Conservation (phyloP, 2,797 vertebrate species). For the Emydoidea blandingii region DNA sequence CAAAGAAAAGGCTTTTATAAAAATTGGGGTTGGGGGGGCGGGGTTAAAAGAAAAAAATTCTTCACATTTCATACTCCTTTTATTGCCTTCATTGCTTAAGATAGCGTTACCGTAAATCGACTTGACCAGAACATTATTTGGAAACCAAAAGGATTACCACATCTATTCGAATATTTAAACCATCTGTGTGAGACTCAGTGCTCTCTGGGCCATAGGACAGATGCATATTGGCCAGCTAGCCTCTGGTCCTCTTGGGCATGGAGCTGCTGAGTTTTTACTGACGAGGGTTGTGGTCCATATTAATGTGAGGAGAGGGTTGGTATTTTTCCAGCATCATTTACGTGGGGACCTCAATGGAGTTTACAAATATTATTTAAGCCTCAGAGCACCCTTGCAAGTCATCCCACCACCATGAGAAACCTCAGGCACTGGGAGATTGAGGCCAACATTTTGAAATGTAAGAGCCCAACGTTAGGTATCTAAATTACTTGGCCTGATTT, state of each 20-base stretch:
- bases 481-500: background rate
- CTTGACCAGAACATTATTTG: slow-evolving; percentile 53
- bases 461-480: background rate
- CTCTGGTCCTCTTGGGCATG: slow-evolving; percentile 25
- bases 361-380: background rate
- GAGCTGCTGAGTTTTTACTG: background rate
- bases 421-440: background rate
- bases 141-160: slow-evolving; percentile 66
- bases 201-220: slow-evolving; percentile 12
- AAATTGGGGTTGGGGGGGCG: background rate
- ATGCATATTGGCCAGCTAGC: slow-evolving; percentile 10
- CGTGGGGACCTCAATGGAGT: background rate
- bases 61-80: slow-evolving; percentile 57
- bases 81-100: slow-evolving; percentile 64
- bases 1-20: slow-evolving; percentile 42
- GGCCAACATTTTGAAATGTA: background rate
- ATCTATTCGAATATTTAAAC: slow-evolving; percentile 63
- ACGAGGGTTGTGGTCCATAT: background rate
- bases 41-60: slow-evolving; percentile 1
- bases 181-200: slow-evolving; percentile 47
- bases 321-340: background rate
- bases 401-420: background rate
- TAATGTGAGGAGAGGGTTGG: slow-evolving; percentile 6
- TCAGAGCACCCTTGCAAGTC: too few relatives aligned
- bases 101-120: slow-evolving; percentile 66